phyloP scores from a whole-genome alignment of 1,140 invertebrate species.

The Spodoptera frugiperda region DNA sequence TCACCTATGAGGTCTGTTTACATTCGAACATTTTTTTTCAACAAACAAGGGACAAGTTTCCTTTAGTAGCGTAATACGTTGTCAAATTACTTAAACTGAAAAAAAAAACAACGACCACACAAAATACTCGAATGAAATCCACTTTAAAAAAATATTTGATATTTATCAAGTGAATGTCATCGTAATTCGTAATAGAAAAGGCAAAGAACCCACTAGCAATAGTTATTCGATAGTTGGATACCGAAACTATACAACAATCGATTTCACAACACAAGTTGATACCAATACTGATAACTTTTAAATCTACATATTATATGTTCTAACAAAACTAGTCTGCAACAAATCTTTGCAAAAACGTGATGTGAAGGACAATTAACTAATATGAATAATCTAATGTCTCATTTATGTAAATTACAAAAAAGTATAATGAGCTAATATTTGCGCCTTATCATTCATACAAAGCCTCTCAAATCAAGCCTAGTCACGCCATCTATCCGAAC shows the following conservation, averaged over 20 bases:
- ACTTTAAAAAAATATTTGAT: slow-evolving; percentile 23
- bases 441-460: neutral
- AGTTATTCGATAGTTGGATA: neutral
- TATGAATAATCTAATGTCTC: too few species aligned
- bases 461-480: neutral
- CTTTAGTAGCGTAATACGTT: too few species aligned
- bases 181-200: slow-evolving; percentile 15
- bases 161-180: slow-evolving; percentile 30
- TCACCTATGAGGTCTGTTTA: too few species aligned
- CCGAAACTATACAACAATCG: slow-evolving; percentile 35
- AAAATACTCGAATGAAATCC: slow-evolving; percentile 3
- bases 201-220: slow-evolving; percentile 25
- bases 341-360: neutral
- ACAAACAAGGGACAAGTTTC: too few species aligned
- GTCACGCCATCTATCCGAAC: slow-evolving; percentile 53
- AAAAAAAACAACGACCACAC: neutral
- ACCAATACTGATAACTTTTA: neutral
- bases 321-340: neutral
- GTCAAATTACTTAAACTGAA: too few species aligned
- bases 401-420: too few species aligned
- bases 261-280: slow-evolving; percentile 31
- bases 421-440: neutral
- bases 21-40: too few species aligned
- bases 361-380: too few species aligned
- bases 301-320: neutral